phyloP scores from a whole-genome alignment of 1,140 invertebrate genomes.

The Apis laboriosa region DNA sequence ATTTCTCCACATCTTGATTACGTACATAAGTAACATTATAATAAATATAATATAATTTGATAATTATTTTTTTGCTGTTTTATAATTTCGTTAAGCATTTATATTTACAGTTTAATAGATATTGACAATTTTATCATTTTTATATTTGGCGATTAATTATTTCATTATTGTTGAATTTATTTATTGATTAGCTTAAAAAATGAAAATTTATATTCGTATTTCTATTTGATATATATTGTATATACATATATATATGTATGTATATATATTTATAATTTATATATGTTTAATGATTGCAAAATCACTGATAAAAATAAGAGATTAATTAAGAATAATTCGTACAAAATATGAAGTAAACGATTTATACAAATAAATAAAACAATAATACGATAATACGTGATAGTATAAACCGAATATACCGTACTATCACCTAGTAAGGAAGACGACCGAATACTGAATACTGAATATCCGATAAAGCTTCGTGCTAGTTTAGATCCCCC shows the following conservation, averaged over 20 bases:
- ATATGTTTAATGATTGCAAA: neutral
- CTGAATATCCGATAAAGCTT: slow-evolving; percentile 45
- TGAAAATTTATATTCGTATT: neutral
- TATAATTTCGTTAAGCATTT: neutral
- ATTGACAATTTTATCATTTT: neutral
- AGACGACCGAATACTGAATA: slow-evolving; percentile 64
- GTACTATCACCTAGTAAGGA: slow-evolving; percentile 45
- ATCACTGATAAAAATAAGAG: neutral
- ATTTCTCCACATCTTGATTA: slow-evolving; percentile 1
- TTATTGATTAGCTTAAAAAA: neutral
- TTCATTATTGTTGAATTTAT: neutral
- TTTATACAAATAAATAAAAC: neutral
- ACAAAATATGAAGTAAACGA: neutral
- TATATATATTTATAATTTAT: neutral
- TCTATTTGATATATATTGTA: neutral
- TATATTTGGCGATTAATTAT: neutral
- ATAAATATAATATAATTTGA: neutral
- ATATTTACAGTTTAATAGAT: no score
- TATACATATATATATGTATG: neutral
- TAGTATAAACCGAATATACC: slow-evolving; percentile 7
- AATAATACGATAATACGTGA: neutral
- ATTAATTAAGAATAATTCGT: neutral
- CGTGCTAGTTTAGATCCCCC: slow-evolving; percentile 53
- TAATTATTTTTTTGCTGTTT: neutral
- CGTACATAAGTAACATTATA: neutral